Percentiles rank a stretch among this genome's conserved stretches.
Conservation (phyloP, 2,888 invertebrate genomes). For the Trachelus troglodyta region DNA sequence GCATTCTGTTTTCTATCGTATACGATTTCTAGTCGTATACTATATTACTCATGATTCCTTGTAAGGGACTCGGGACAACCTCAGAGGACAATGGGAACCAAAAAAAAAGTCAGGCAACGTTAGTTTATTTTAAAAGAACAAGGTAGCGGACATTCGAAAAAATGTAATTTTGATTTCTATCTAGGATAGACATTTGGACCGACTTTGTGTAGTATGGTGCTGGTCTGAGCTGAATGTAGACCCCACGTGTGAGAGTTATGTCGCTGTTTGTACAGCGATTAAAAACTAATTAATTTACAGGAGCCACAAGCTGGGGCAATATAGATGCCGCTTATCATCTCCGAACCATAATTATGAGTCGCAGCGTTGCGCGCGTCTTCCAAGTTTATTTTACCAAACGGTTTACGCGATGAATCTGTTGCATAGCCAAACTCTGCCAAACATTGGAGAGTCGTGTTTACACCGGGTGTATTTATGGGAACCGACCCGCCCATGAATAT, state of each 20-base stretch:
- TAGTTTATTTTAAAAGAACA: background rate
- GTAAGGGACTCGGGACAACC: background rate
- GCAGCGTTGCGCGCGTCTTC: slow-evolving; percentile 11
- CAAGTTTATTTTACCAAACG: slow-evolving; percentile 30
- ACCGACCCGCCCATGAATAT: slow-evolving; percentile 56
- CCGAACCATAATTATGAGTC: slow-evolving; percentile 19
- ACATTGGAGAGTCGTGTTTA: slow-evolving; percentile 58
- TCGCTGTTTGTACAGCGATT: background rate
- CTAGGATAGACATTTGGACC: background rate
- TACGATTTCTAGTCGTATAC: too few species aligned
- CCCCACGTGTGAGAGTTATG: background rate
- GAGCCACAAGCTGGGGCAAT: slow-evolving; percentile 8
- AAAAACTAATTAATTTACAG: slow-evolving; percentile 15
- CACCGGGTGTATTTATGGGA: slow-evolving; percentile 57
- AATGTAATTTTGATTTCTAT: background rate
- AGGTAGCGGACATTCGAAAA: background rate
- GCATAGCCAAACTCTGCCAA: slow-evolving; percentile 40
- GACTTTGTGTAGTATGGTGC: background rate
- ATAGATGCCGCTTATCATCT: background rate
- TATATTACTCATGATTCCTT: background rate
- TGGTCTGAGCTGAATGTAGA: background rate
- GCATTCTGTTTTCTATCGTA: background rate
- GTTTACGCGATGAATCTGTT: slow-evolving; percentile 24
- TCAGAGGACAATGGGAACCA: background rate
- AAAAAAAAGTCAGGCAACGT: background rate